These are phyloP conservation scores for Neotoxoptera formosana DNA, from an alignment of 1,140 invertebrate species.

Conservation along the genomic window DNA sequence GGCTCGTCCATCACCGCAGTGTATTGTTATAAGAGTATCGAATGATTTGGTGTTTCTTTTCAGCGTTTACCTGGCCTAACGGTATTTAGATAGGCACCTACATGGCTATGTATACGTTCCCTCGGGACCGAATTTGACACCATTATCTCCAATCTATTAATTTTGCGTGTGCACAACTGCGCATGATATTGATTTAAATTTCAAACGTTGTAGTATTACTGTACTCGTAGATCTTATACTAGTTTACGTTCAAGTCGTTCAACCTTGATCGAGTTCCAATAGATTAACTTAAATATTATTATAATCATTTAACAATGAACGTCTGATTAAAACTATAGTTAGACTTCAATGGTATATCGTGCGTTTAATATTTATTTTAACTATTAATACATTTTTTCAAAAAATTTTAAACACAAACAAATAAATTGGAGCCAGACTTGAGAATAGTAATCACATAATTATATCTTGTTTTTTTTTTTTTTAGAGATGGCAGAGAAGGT, in stretches of 20 bases:
- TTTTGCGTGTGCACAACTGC: not conserved
- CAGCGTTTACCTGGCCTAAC: not conserved
- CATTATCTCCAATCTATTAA: not conserved
- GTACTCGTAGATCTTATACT: not conserved
- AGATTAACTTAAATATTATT: not conserved
- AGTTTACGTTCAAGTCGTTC: no score
- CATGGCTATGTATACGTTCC: not conserved
- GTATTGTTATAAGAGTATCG: not conserved
- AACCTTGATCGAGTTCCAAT: not conserved
- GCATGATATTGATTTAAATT: not conserved
- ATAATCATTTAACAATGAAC: not conserved
- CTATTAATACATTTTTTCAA: not conserved
- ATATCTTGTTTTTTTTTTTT: constrained; percentile 60
- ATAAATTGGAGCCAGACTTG: not conserved
- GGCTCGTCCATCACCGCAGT: not conserved
- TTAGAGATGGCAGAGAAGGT: constrained; percentile 95
- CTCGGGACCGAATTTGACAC: not conserved
- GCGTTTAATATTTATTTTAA: not conserved
- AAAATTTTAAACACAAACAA: not conserved
- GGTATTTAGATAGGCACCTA: not conserved
- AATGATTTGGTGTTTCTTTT: constrained; percentile 20
- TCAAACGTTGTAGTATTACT: not conserved
- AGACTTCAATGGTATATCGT: not conserved
- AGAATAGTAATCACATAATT: not conserved
- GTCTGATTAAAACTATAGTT: not conserved